Base-by-base conservation (phyloP, 2,113 vertebrate species). In the Gymnobelideus leadbeateri region DNA sequence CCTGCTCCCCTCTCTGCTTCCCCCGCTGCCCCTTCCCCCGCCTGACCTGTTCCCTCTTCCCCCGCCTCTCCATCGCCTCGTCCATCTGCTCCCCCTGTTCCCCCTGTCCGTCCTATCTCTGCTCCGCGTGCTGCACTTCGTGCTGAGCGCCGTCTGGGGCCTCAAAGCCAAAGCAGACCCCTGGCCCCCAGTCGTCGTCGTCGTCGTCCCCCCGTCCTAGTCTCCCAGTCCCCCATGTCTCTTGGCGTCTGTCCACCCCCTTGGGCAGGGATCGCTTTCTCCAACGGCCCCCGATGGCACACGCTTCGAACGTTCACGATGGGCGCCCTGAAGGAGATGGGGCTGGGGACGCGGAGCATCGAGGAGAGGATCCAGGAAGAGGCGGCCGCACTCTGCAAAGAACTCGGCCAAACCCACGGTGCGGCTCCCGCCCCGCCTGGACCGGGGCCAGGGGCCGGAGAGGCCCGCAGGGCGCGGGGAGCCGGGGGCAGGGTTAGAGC, bases 381-480 rank as follows among this genome's bases (percentile, higher is more conserved):
- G 10, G 94, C 46, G 0, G 16, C 61, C 26, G 94, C 61, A 53
- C 54, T 93, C 25, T 94, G 96, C 37, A 43, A 19, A 0, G 51
- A 96, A 95, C 90, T 95, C 46, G 92, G 94, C 91, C 93, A 93
- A 91, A 95, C 54, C 89, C 5, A 0, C n/a, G 95, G 54, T 96
- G 89, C 3, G 23, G 43, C 46, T 43, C 68, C 37, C 43, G 25
- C n/a, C 28, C 52, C 90, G 43, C 84, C 25, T 28, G 10, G 55
- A 9, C 55, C 55, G 28, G 8, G 54, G 2, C 54, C 55, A 2
- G 57, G 11, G 57, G 11, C 28, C 0, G 57, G 55, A 3, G 55
- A 31, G 26, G 55, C 7, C 26, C 26, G 55, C 8, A 26, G 55
- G 55, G 26, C 2, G 55, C 7, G 26, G 28, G 55, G 55, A 5